Conservation (phyloP, 35 echinoderm and acorn worm species). For the Ptychodera flava region DNA sequence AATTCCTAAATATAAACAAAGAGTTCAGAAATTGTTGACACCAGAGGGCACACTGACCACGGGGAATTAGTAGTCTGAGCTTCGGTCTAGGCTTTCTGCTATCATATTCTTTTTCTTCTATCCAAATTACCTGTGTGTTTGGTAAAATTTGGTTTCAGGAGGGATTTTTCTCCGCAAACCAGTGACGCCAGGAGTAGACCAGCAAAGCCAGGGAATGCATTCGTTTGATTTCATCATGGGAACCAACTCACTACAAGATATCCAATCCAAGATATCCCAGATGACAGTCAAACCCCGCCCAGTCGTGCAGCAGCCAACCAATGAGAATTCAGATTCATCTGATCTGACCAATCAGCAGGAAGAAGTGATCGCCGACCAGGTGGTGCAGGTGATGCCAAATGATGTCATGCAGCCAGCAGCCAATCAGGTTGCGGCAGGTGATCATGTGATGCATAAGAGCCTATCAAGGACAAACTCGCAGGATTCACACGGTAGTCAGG, state of each 20-base stretch:
- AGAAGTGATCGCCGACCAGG: neutral
- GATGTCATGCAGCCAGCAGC: neutral
- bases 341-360: neutral
- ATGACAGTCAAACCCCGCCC: slow-evolving; percentile 46
- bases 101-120: too few species aligned
- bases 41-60: too few species aligned
- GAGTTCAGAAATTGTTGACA: too few species aligned
- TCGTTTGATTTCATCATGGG: slow-evolving; percentile 96
- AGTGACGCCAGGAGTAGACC: slow-evolving; percentile 23
- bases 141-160: slow-evolving; percentile 40
- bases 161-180: slow-evolving; percentile 51
- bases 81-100: too few species aligned
- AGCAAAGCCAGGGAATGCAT: slow-evolving; percentile 38
- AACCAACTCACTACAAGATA: slow-evolving; percentile 63
- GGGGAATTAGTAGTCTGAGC: too few species aligned
- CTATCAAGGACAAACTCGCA: neutral
- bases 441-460: neutral
- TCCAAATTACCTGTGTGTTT: too few species aligned
- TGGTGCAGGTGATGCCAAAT: neutral
- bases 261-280: slow-evolving; percentile 82
- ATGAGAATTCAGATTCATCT: neutral
- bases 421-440: neutral
- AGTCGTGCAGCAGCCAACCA: neutral
- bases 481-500: neutral
- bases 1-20: too few species aligned